phyloP scores from a whole-genome alignment of 2,113 vertebrate genomes.

The Eulemur macaco region DNA sequence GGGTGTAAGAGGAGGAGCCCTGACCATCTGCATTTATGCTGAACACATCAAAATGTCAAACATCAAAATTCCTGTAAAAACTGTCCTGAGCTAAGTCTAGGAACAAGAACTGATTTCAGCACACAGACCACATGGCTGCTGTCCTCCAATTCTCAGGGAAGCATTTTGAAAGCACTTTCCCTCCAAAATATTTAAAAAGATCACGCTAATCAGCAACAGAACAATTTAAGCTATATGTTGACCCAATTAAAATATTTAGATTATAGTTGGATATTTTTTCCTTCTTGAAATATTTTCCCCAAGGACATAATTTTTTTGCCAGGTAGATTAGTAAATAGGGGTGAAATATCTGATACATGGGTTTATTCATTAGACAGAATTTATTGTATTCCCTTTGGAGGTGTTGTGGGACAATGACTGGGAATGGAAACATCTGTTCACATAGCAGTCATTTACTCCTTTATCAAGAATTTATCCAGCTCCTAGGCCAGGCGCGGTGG shows the following conservation, averaged over 20 bases:
- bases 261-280: background rate
- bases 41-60: background rate
- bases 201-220: background rate
- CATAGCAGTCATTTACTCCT: background rate
- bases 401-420: background rate
- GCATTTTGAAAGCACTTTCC: background rate
- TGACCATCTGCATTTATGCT: background rate
- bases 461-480: background rate
- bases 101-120: background rate
- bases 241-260: conserved; percentile 39
- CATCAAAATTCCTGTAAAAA: background rate
- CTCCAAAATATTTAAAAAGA: background rate
- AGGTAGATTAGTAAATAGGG: background rate
- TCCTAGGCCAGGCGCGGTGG: background rate
- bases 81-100: background rate
- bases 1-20: background rate
- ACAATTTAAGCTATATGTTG: background rate
- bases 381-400: background rate
- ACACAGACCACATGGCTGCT: accelerated
- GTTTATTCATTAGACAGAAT: background rate
- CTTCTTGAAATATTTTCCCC: background rate
- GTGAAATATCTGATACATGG: background rate
- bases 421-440: background rate
- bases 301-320: background rate
- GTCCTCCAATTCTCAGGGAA: background rate